Evolutionary conservation across 2,888 invertebrate genomes (phyloP).

Genomic region (Trissoscelio sp.): DNA sequence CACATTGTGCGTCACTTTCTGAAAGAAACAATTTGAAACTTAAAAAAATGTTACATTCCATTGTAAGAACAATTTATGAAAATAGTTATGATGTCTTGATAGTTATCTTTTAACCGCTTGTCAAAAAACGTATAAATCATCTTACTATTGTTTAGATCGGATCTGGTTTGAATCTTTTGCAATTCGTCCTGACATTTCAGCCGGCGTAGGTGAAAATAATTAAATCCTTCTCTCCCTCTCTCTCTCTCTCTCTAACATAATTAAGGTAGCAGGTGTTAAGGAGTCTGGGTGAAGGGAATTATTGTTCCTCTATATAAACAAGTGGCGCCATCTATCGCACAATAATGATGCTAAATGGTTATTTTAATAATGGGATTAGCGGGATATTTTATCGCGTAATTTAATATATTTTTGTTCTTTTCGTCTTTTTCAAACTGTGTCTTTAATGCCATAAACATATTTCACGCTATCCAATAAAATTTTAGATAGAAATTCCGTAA

Average conservation of each 20-base stretch:
- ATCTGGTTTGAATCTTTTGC: conserved; percentile 45
- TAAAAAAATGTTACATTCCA: no score
- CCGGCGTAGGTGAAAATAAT: conserved; percentile 52
- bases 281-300: conserved; percentile 48
- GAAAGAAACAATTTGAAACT: no score
- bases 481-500: conserved; percentile 16
- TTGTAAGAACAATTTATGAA: no score
- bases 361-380: neutral
- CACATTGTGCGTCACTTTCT: no score
- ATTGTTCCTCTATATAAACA: conserved; percentile 17
- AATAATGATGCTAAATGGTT: neutral
- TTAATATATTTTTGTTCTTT: no score
- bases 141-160: conserved; percentile 32
- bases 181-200: conserved; percentile 45
- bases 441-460: conserved; percentile 9
- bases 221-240: conserved; percentile 17
- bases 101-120: conserved; percentile 43
- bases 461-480: conserved; percentile 19
- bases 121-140: conserved; percentile 44
- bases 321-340: conserved; percentile 28
- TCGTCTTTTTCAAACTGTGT: neutral
- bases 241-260: conserved; percentile 22
- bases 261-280: conserved; percentile 56
- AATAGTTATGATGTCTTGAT: conserved; percentile 25
- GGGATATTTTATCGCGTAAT: conserved; percentile 5